These are phyloP conservation scores for Virgularia gustaviana DNA, from an alignment of 92 coral and sea anemone genomes.

Conservation along the genomic window DNA sequence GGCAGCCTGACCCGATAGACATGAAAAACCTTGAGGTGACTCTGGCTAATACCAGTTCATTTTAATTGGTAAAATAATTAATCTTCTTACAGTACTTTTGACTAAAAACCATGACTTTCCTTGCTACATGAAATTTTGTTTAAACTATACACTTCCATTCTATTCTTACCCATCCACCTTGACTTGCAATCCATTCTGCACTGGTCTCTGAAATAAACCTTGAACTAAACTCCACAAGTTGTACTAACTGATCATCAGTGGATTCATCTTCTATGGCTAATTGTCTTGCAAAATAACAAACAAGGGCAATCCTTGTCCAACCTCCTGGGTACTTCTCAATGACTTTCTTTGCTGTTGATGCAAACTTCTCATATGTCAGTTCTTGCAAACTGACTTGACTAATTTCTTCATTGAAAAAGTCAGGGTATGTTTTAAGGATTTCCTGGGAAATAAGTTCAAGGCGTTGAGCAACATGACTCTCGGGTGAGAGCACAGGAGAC, in stretches of 20 bases:
- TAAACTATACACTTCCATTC: too few species aligned
- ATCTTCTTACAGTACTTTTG: not conserved
- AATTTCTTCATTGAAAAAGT: slow-evolving; percentile 71
- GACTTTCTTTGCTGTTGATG: slow-evolving; percentile 71
- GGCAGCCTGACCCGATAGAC: too few species aligned
- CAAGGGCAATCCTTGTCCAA: slow-evolving; percentile 90
- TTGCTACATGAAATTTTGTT: not conserved
- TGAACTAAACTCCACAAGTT: slow-evolving; percentile 77
- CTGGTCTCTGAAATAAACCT: slow-evolving; percentile 86
- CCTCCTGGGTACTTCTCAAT: slow-evolving; percentile 75
- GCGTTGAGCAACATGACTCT: slow-evolving; percentile 86
- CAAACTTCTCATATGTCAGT: slow-evolving; percentile 77
- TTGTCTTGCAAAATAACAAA: slow-evolving; percentile 93
- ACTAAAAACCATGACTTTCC: not conserved
- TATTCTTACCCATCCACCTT: slow-evolving; percentile 98
- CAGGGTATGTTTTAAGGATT: slow-evolving; percentile 69
- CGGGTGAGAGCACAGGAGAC: slow-evolving; percentile 93
- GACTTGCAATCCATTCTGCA: slow-evolving; percentile 88
- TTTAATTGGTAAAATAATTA: too few species aligned
- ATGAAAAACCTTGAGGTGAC: too few species aligned
- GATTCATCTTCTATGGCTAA: slow-evolving; percentile 78
- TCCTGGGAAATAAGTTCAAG: slow-evolving; percentile 83
- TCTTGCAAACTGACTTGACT: slow-evolving; percentile 55
- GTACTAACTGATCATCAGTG: slow-evolving; percentile 69
- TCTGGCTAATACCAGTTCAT: too few species aligned